Percentiles rank a stretch among this genome's conserved stretches.
Conservation (phyloP, 1,140 invertebrate genomes). For the Centruroides sculpturatus region DNA sequence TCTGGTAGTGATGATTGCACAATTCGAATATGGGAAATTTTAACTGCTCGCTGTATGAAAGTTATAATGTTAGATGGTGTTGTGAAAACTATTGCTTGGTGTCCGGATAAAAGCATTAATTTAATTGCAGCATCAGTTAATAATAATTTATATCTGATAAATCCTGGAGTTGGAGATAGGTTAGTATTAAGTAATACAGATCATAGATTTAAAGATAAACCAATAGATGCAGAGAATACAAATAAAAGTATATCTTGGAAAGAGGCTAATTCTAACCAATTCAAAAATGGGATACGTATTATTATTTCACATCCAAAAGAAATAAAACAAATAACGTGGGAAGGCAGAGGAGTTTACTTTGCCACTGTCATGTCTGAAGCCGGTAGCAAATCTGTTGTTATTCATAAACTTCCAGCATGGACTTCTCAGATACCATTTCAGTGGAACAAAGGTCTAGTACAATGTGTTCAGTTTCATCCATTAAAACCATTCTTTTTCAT, state of each 20-base stretch:
- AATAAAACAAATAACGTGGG: conserved; percentile 69
- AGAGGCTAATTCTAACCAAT: conserved; percentile 1
- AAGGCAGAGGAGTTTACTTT: conserved; percentile 91
- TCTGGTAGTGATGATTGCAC: conserved; percentile 82
- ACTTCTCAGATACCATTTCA: conserved; percentile 78
- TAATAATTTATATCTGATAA: conserved; percentile 45
- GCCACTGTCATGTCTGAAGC: conserved; percentile 79
- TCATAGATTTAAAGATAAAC: conserved; percentile 28
- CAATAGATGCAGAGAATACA: too few species aligned
- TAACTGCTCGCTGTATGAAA: conserved; percentile 74
- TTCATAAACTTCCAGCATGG: conserved; percentile 75
- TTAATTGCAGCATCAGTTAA: conserved; percentile 60
- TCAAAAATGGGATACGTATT: conserved; percentile 45
- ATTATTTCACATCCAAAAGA: conserved; percentile 64
- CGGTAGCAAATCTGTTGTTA: conserved; percentile 52
- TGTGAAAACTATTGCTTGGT: conserved; percentile 80
- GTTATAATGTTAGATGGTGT: conserved; percentile 57
- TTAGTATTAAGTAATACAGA: conserved; percentile 64
- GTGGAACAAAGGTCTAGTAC: conserved; percentile 76
- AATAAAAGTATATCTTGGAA: neutral
- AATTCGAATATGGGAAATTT: conserved; percentile 82
- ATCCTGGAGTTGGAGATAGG: conserved; percentile 71
- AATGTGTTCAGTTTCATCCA: conserved; percentile 89
- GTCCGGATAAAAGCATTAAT: conserved; percentile 66
- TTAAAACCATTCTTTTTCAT: conserved; percentile 61